Percentiles rank a stretch among this genome's conserved stretches.
These are phyloP conservation scores for Aporrectodea caliginosa DNA, from an alignment of 1,140 invertebrate genomes.

Conservation along the genomic window DNA sequence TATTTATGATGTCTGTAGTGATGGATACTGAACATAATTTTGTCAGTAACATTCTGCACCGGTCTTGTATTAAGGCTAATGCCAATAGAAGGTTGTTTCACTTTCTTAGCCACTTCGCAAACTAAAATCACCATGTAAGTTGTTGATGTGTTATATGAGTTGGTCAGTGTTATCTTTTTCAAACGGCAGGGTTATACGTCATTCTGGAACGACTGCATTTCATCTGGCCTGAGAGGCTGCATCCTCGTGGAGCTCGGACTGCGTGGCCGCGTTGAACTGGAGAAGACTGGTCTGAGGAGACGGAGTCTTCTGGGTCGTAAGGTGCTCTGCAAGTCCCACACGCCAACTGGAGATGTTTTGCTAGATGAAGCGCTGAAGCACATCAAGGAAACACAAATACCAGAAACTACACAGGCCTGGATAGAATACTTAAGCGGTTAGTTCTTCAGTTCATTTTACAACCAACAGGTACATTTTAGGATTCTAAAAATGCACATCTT, in stretches of 20 bases:
- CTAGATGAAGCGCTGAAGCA: conserved; percentile 98
- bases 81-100: no score
- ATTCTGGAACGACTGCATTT: conserved; percentile 99
- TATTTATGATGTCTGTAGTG: no score
- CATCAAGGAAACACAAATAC: conserved; percentile 80
- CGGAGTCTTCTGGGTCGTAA: conserved; percentile 78
- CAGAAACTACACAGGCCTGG: conserved; percentile 97
- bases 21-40: no score
- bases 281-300: conserved; percentile 91
- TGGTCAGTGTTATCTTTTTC: conserved; percentile 43
- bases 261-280: conserved; percentile 88
- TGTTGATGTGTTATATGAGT: no score
- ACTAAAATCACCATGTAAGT: no score
- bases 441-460: no score
- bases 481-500: no score
- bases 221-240: conserved; percentile 93
- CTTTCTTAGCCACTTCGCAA: no score
- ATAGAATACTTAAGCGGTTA: conserved; percentile 99
- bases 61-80: no score
- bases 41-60: no score
- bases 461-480: no score
- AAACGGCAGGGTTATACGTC: conserved; percentile 91
- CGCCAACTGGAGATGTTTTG: conserved; percentile 93
- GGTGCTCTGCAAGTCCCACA: conserved; percentile 70
- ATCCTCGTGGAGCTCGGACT: conserved; percentile 96